These are phyloP conservation scores for Dolichoris vasculosae DNA, from an alignment of 1,140 invertebrate species.

Conservation along the genomic window DNA sequence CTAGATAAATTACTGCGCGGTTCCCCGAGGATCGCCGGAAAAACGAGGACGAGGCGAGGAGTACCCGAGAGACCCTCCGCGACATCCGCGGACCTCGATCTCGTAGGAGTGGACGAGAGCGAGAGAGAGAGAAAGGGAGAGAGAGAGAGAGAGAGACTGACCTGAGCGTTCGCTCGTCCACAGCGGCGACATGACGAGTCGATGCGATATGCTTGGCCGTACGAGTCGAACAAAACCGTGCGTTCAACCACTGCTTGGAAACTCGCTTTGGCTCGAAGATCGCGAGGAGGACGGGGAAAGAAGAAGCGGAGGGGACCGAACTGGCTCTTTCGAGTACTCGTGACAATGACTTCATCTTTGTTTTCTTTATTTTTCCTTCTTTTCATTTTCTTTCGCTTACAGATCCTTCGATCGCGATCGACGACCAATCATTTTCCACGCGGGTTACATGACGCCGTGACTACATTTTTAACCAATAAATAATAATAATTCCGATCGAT, in stretches of 20 bases:
- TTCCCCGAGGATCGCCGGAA: no score
- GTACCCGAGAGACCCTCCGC: no score
- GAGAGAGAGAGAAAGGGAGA: neutral
- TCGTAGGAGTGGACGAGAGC: neutral
- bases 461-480: no score
- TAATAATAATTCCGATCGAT: no score
- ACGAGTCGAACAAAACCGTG: conserved; percentile 35
- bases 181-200: neutral
- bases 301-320: neutral
- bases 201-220: conserved; percentile 4
- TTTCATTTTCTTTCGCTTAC: neutral
- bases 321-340: neutral
- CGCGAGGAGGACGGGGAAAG: no score
- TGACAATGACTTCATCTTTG: conserved; percentile 11
- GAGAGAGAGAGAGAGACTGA: neutral
- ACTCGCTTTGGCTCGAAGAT: neutral
- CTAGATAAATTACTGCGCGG: neutral
- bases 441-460: no score
- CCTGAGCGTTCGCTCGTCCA: neutral
- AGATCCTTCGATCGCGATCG: neutral
- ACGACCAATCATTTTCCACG: no score
- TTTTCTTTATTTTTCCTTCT: neutral
- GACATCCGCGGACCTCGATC: no score
- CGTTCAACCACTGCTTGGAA: conserved; percentile 10
- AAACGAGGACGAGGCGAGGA: no score